Conservation (phyloP, 2,113 vertebrate genomes). For the Clupea harengus region DNA sequence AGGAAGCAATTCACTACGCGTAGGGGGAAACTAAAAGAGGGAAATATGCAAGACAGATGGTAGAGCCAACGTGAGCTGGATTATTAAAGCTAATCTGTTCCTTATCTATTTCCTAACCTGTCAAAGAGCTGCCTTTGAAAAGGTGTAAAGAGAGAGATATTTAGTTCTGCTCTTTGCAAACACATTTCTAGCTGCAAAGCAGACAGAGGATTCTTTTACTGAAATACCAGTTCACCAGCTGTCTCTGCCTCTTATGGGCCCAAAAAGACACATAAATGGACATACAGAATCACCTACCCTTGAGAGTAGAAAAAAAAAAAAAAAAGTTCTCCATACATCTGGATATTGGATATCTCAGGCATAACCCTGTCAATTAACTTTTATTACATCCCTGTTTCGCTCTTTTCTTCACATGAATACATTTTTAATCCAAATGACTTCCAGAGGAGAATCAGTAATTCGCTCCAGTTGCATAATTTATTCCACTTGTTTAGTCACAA, state of each 20-base stretch:
- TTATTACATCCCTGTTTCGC: slow-evolving; percentile 74
- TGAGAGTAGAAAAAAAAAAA: neutral
- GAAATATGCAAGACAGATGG: neutral
- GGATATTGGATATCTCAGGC: slow-evolving; percentile 63
- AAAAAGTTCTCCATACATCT: slow-evolving; percentile 54
- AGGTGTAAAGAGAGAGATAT: neutral
- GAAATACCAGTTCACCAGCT: slow-evolving; percentile 16
- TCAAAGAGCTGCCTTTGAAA: neutral
- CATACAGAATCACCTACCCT: slow-evolving; percentile 21
- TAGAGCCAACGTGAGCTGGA: neutral
- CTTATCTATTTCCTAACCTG: neutral
- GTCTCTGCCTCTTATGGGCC: slow-evolving; percentile 18
- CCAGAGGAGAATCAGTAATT: slow-evolving; percentile 79
- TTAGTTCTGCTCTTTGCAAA: neutral
- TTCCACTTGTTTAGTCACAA: slow-evolving; percentile 83
- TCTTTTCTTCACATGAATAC: slow-evolving; percentile 75
- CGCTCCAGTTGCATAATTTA: slow-evolving; percentile 82
- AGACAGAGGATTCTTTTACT: neutral
- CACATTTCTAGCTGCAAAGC: neutral
- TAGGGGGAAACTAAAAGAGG: neutral
- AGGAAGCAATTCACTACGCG: neutral
- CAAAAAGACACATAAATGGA: slow-evolving; percentile 30
- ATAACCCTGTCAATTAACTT: slow-evolving; percentile 70
- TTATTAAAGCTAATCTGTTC: slow-evolving; percentile 12
- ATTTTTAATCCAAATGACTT: slow-evolving; percentile 75